Base-by-base conservation (phyloP, 2,113 vertebrate genomes). In the Orientallactaga bullata region DNA sequence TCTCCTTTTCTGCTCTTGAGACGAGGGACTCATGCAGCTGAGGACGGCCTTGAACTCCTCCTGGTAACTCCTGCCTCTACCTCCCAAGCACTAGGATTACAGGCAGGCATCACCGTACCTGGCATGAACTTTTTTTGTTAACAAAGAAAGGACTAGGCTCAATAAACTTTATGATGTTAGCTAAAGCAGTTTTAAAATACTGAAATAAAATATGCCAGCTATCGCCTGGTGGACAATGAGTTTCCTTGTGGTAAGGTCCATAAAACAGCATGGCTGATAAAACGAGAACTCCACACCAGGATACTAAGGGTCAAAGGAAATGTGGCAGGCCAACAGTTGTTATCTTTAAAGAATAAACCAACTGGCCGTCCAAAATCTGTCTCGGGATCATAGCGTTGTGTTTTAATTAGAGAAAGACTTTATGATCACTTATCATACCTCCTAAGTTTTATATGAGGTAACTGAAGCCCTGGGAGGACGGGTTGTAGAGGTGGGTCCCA, bases 301-400 rank as follows among this genome's bases (percentile, higher is more conserved):
- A 63, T 24, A 78, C 28, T 20, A 12, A 66, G 55, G 24, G 24
- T 68, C 32, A 91, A 23, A 35, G 66, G 39, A 94, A 96, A 87
- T 66, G 63, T 37, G 51, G 23, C 5, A 77, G 85, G 58, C 58
- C 47, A 82, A 85, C 30, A 68, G 90, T 23, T 76, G 23, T 93
- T 90, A 92, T 68, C 89, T 83, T 88, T 93, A 90, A 88, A 76
- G 69, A 92, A 85, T 68, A 88, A 86, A 85, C 32, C 76, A 94
- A 15, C 55, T 90, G 42, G 76, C 61, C 76, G 80, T 58, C 71
- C 39, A 47, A 68, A 83, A 82, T 71, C 17, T 26, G 63, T 80
- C 47, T 35, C 30, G 72, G 20, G 89, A 55, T 65, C 35, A 74
- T n/a, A 84, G 39, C 17, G 20, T 39, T 60, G 13, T 60, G 58